Percentiles rank a stretch among this genome's conserved stretches.
These are phyloP conservation scores for Lissonota sp. DNA, from an alignment of 2,888 invertebrate genomes.

Conservation along the genomic window DNA sequence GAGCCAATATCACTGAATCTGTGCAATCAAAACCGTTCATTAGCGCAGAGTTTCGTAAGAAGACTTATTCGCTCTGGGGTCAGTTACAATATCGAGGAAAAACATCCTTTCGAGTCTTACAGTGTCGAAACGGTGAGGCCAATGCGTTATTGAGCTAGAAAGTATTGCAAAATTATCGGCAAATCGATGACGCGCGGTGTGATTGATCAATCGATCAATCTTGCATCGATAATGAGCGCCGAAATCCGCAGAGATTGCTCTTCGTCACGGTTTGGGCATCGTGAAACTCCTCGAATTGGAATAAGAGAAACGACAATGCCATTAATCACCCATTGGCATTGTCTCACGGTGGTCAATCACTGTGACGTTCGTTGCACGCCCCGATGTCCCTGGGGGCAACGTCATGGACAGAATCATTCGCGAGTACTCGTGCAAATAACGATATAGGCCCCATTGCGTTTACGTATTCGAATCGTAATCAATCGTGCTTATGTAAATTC, in stretches of 20 bases:
- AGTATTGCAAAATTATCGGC: no score
- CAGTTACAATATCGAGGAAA: no score
- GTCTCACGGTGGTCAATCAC: slow-evolving; percentile 31
- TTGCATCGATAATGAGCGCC: slow-evolving; percentile 10
- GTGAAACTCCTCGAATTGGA: slow-evolving; percentile 12
- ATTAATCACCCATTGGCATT: slow-evolving; percentile 34
- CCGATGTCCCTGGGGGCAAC: slow-evolving; percentile 15
- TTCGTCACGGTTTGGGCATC: neutral
- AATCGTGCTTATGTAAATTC: slow-evolving; percentile 72
- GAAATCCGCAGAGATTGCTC: slow-evolving; percentile 7
- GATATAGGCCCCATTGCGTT: slow-evolving; percentile 9
- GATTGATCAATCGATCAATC: slow-evolving; percentile 25
- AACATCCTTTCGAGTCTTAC: no score
- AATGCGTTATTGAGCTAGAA: no score
- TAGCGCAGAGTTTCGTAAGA: no score
- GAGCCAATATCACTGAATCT: no score
- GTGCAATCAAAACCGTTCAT: no score
- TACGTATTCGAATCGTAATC: slow-evolving; percentile 62
- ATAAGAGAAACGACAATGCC: slow-evolving; percentile 1
- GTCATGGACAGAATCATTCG: slow-evolving; percentile 19
- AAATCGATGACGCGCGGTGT: no score
- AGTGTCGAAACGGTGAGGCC: no score
- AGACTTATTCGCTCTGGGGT: no score
- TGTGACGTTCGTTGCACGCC: slow-evolving; percentile 5
- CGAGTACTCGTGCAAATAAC: slow-evolving; percentile 8